Evolutionary conservation across 2,797 vertebrate genomes (phyloP), one percentile per base, ranked within the genome.

Genomic region (Sorex maritimensis): DNA sequence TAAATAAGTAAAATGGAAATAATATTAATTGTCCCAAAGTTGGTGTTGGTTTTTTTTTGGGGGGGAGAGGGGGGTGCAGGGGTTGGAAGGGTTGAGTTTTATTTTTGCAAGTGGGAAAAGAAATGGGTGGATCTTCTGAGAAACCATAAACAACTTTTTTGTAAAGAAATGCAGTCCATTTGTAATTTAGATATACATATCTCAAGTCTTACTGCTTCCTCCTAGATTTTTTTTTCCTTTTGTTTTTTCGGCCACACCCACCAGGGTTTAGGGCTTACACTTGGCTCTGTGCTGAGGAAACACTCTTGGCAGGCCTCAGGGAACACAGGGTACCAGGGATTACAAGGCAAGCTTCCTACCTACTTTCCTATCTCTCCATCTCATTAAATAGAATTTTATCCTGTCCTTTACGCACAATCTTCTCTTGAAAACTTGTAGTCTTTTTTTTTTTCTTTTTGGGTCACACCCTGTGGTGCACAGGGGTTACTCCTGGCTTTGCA

Each of bases 1-100:
- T 67, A 41, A 83, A 55, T 92, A 74, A 88, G 38, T 87, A 79
- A 88, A 95, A 75, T 79, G 34, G 55, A 78, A 63, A 58, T 72
- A 26, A 28, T 81, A 28, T 46, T 81, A 65, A 79, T 81, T 93
- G 44, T 80, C 58, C 72, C 46, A 17, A 49, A 87, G 26, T 82
- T 58, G 34, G 67, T 71, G 17, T 41, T 19, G 38, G 11, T 44
- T 78, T 75, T 44, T 34, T 46, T 77, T 71, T 8, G 49, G 49
- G 10, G 10, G 49, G 49, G 49, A 2, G 2, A 9, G 6, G 41
- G 2, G 7, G 7, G 41, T 44, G 41, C 23, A 9, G 49, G 80
- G 3, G 21, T 9, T 12, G 24, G 63, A 28, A 28, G 65, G 3
- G 1, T 26, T 26, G 24, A 67, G 19, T 61, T 23, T 72, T 72